A percentile compares a stretch with the other conserved stretches of the same genome.
These are phyloP conservation scores for Euphydryas editha DNA, from an alignment of 2,888 invertebrate genomes.

Conservation along the genomic window DNA sequence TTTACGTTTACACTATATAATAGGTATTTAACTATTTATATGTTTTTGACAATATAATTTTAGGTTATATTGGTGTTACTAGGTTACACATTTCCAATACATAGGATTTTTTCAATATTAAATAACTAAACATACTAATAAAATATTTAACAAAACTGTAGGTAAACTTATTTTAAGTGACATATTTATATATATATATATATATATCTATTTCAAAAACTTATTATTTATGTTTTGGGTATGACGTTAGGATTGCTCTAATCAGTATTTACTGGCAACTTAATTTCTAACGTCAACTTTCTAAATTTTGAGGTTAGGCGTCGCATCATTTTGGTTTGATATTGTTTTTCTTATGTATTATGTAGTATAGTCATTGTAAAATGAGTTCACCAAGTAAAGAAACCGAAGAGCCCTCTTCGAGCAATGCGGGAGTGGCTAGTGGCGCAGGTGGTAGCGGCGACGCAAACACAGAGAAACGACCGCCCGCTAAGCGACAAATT, in stretches of 20 bases:
- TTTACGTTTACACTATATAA: constrained; percentile 1
- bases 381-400: constrained; percentile 76
- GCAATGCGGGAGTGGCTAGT: constrained; percentile 52
- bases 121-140: background rate
- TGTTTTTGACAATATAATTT: background rate
- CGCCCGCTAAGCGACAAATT: constrained; percentile 73
- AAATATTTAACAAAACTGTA: background rate
- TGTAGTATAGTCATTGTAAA: constrained; percentile 66
- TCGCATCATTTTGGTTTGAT: constrained; percentile 69
- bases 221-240: too few relatives aligned
- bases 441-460: constrained; percentile 48
- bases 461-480: constrained; percentile 54
- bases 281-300: constrained; percentile 62
- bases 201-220: too few relatives aligned
- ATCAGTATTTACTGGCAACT: constrained; percentile 47
- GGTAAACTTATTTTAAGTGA: background rate
- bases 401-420: constrained; percentile 68
- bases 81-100: too few relatives aligned
- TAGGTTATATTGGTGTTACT: constrained; percentile 3
- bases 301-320: constrained; percentile 71
- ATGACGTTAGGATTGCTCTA: too few relatives aligned
- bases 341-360: constrained; percentile 73
- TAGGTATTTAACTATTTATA: too few relatives aligned
- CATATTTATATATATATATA: too few relatives aligned
- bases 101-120: too few relatives aligned